Evolutionary conservation across 1,140 invertebrate species (phyloP), one percentile per base, ranked within the genome.

Genomic region (Bombus sylvicola): DNA sequence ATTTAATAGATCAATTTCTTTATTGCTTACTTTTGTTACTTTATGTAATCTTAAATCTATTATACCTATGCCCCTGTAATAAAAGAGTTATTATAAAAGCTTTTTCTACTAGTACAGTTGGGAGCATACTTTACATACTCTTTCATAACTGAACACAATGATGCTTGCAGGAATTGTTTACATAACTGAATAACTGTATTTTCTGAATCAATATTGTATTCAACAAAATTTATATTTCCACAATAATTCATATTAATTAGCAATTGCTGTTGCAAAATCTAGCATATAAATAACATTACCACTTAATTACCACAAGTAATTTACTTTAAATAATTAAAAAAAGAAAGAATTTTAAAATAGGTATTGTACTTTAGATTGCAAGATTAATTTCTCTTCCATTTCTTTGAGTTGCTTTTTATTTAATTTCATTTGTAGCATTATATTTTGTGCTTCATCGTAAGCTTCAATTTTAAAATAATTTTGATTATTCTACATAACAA

Each of bases 191-290:
- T 74, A 22, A 90, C 41, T 53, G 69, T 64, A 31, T 87, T 75
- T 59, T 75, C 69, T 39, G 53, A 37, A 43, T n/a, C 28, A 15
- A 31, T 57, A 59, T 64, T 74, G 6, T 89, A 87, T 79, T 90
- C 84, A 34, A 62, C n/a, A 31, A 90, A 87, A 53, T 68, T 78
- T 8, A 90, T 68, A 80, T 89, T 90, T 25, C 78, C 87, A 57
- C 77, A 89, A 41, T 87, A 66, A 25, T 72, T 43, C 15, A 85
- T 81, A 25, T 83, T 83, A 62, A 85, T n/a, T 59, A 69, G 18
- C 13, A 90, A 43, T 25, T 89, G 83, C 6, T 84, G 85, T n/a
- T 87, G 85, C 6, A 71, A 71, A 53, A 87, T 84, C 89, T 90
- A 53, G n/a, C 34, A 59, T 62, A 77, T 10, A 78, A 83, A 34